phyloP scores from a whole-genome alignment of 2,888 invertebrate genomes.

The Aproaerema taeniolella region DNA sequence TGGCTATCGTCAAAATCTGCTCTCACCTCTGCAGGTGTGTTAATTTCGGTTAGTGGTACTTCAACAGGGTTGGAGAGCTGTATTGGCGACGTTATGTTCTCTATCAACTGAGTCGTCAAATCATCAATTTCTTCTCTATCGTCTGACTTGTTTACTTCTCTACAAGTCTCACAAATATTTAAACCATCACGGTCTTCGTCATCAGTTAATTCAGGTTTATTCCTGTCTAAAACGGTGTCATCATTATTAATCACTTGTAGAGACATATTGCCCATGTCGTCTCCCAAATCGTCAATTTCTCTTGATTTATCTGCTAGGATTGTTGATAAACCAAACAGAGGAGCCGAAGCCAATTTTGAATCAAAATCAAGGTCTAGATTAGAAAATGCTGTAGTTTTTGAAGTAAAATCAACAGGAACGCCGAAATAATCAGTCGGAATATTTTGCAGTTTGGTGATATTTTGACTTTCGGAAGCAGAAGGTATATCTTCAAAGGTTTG shows the following conservation, averaged over 20 bases:
- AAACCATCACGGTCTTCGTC: conserved; percentile 35
- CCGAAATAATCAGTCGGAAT: no score
- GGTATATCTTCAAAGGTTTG: no score
- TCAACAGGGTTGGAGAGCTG: conserved; percentile 58
- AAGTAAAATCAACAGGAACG: no score
- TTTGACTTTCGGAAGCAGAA: no score
- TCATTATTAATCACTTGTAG: conserved; percentile 17
- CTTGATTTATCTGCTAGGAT: conserved; percentile 32
- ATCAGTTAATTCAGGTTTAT: conserved; percentile 18
- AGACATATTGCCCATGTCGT: conserved; percentile 17
- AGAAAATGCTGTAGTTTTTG: no score
- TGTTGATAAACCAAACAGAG: conserved; percentile 39
- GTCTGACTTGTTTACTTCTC: conserved; percentile 49
- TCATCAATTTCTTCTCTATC: conserved; percentile 39
- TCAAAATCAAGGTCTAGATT: conserved; percentile 20
- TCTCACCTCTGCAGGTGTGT: conserved; percentile 19
- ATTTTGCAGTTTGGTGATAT: no score
- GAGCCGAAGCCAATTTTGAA: conserved; percentile 35
- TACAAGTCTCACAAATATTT: conserved; percentile 57
- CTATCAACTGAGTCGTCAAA: conserved; percentile 55
- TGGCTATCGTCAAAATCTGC: conserved; percentile 33
- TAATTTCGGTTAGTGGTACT: conserved; percentile 38
- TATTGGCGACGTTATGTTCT: conserved; percentile 61
- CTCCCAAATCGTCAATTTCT: conserved; percentile 23
- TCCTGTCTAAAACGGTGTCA: no score